Evolutionary conservation across 2,113 vertebrate genomes (phyloP).

Genomic region (Eudyptes chrysolophus): DNA sequence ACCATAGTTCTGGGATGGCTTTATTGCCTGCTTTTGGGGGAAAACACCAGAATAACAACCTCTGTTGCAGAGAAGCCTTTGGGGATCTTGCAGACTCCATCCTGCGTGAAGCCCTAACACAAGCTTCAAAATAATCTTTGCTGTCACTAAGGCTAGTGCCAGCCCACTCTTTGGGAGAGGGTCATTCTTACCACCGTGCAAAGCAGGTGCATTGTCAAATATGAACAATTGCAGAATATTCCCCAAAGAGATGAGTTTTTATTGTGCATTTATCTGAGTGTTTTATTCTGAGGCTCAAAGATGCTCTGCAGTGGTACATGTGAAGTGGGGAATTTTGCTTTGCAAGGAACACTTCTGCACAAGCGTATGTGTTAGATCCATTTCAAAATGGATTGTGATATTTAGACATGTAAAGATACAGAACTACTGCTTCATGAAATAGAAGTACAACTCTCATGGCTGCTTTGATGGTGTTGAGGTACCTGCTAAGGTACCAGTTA

Average conservation of each 20-base stretch:
- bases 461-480: not conserved
- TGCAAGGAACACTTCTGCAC: not conserved
- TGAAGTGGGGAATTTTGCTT: not conserved
- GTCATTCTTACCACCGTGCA: accelerated
- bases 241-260: accelerated
- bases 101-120: not conserved
- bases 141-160: not conserved
- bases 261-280: not conserved
- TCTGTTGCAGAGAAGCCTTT: not conserved
- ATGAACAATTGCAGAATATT: not conserved
- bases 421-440: not conserved
- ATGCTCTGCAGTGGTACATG: not conserved
- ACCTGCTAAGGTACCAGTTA: not conserved
- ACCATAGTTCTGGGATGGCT: not conserved
- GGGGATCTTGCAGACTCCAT: not conserved
- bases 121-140: not conserved
- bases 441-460: not conserved
- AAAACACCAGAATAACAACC: not conserved
- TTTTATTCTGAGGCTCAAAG: not conserved
- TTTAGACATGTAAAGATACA: not conserved
- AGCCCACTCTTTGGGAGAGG: not conserved
- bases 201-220: not conserved
- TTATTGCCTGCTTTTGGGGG: not conserved
- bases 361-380: not conserved
- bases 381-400: not conserved